A percentile compares a stretch with the other conserved stretches of the same genome.
phyloP scores from a whole-genome alignment of 2,888 invertebrate species.

The Drosophila mimica region DNA sequence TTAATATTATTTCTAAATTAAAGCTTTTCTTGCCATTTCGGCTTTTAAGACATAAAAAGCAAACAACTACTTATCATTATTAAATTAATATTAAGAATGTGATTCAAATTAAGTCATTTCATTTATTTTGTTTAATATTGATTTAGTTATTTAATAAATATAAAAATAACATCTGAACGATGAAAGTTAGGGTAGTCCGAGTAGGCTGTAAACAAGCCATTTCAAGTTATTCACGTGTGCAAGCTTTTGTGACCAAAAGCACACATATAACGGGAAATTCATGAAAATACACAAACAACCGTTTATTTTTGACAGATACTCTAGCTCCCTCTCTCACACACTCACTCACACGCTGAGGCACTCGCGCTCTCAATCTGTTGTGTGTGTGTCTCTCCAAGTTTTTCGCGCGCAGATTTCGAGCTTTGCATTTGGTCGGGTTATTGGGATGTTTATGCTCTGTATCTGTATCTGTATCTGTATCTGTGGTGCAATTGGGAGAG shows the following conservation, averaged over 20 bases:
- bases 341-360: background rate
- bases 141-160: background rate
- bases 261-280: slow-evolving; percentile 51
- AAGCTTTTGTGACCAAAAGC: slow-evolving; percentile 31
- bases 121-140: background rate
- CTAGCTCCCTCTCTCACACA: background rate
- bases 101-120: background rate
- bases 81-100: background rate
- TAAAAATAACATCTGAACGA: background rate
- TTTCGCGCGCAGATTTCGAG: slow-evolving; percentile 60
- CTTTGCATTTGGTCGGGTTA: slow-evolving; percentile 55
- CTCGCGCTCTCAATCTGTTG: background rate
- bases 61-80: background rate
- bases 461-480: slow-evolving; percentile 39
- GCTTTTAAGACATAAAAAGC: too few relatives aligned
- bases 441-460: slow-evolving; percentile 56
- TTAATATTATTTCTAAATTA: background rate
- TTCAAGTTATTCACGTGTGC: background rate
- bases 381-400: slow-evolving; percentile 20
- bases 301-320: slow-evolving; percentile 12
- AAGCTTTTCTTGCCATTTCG: background rate
- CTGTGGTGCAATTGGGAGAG: slow-evolving; percentile 44
- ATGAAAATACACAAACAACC: slow-evolving; percentile 12
- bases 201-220: background rate
- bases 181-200: background rate